Base-by-base conservation (phyloP, 2,888 invertebrate species). In the Iselma pallidipennis region DNA sequence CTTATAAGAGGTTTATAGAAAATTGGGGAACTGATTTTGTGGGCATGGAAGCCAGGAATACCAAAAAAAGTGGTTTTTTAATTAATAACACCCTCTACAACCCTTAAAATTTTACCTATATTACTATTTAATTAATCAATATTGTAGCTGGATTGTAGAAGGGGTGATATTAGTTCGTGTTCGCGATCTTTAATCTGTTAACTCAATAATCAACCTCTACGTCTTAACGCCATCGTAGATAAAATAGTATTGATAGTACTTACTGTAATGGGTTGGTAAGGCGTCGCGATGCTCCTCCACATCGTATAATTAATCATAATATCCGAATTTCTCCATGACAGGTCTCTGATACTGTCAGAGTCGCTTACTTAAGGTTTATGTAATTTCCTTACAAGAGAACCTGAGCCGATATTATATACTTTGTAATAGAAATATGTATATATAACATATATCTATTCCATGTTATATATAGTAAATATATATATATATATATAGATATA, bases 331-430 rank as follows among this genome's bases (percentile, higher is more conserved):
- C 75, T 74, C 74, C 73, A 68, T 76, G 76, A 74, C 76, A 75
- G 77, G 70, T 68, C 16, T 37, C 6, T 37, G 16, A 16, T 37
- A 7, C 74, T 77, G 77, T 79, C 80, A 78, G 75, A 75, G 72
- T 74, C 76, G 78, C 78, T 80, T 80, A 80, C 80, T 80, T 80
- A 79, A 80, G 79, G 80, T 77, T 77, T 77, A 76, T 76, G 80
- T 80, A 80, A 80, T 80, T 80, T 80, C 80, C 79, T 80, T 79
- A 76, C 76, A 49, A 57, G 31, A 72, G 73, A 76, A 74, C 71
- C 74, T 74, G 74, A 72, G 72, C 72, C 45, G 16, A 45, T 45
- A 37, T 37, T 37, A 12, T 14, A 21, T 45, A 19, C 21, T 45
- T 45, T 45, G 21, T 45, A 21, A 45, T 45, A 45, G 19, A 3